phyloP scores from a whole-genome alignment of 2,888 invertebrate species.

The Neoitamus cyanurus region DNA sequence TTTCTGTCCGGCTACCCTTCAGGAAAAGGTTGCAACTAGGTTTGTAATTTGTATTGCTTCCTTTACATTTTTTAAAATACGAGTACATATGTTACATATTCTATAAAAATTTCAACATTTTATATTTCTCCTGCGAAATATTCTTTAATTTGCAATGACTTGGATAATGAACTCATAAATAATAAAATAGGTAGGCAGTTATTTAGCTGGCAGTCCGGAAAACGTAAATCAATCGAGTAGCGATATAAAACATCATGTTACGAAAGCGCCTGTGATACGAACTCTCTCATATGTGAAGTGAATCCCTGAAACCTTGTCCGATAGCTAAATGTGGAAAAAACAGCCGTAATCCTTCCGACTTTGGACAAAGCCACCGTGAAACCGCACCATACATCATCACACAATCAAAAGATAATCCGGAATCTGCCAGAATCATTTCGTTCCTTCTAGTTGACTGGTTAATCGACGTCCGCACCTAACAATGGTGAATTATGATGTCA shows the following conservation, averaged over 20 bases:
- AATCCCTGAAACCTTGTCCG: neutral
- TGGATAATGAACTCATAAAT: neutral
- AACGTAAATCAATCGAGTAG: neutral
- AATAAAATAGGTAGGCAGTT: neutral
- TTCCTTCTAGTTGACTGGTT: slow-evolving; percentile 46
- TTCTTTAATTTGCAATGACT: no score
- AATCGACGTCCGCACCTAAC: slow-evolving; percentile 44
- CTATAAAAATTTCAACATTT: no score
- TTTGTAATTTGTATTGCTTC: no score
- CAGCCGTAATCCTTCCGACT: slow-evolving; percentile 2
- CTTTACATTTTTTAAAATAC: no score
- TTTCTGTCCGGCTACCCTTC: no score
- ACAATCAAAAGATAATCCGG: slow-evolving; percentile 46
- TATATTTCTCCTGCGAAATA: no score
- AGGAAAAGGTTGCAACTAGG: no score
- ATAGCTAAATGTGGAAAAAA: neutral
- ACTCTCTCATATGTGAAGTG: neutral
- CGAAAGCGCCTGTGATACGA: neutral
- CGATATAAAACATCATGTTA: neutral
- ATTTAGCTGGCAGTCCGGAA: neutral
- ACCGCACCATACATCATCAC: slow-evolving; percentile 40
- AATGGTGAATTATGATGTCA: slow-evolving; percentile 47
- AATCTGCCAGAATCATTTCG: slow-evolving; percentile 43
- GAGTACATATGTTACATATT: no score
- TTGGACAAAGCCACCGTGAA: slow-evolving; percentile 4